These are phyloP conservation scores for Oxyruncus cristatus DNA, from an alignment of 2,113 vertebrate species.

Conservation along the genomic window DNA sequence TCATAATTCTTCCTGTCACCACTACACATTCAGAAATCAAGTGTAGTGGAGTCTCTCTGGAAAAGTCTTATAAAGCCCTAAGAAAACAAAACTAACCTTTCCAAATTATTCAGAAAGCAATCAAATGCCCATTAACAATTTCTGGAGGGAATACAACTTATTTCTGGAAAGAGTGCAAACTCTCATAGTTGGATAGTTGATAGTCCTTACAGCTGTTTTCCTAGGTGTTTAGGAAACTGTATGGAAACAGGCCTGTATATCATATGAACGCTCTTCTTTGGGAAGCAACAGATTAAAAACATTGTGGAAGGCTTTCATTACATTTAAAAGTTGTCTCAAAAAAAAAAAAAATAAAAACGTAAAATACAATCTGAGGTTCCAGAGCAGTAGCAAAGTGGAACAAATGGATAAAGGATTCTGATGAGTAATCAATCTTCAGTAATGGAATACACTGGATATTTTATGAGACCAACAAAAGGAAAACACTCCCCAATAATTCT, in stretches of 20 bases:
- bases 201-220: neutral
- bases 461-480: neutral
- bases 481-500: neutral
- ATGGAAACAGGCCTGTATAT: neutral
- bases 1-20: neutral
- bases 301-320: neutral
- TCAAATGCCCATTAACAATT: neutral
- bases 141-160: neutral
- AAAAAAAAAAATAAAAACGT: neutral
- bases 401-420: neutral
- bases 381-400: neutral
- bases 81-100: neutral
- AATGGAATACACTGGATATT: neutral
- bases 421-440: neutral
- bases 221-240: neutral
- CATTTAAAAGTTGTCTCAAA: neutral
- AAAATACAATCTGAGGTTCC: neutral
- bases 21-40: neutral
- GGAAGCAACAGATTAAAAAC: neutral
- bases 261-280: neutral
- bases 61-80: neutral
- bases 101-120: neutral
- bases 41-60: neutral
- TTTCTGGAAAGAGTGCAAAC: neutral
- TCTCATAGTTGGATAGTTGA: neutral